A percentile compares a stretch with the other conserved stretches of the same genome.
Conservation (phyloP, 1,140 invertebrate genomes). For the Drosophila guanche region DNA sequence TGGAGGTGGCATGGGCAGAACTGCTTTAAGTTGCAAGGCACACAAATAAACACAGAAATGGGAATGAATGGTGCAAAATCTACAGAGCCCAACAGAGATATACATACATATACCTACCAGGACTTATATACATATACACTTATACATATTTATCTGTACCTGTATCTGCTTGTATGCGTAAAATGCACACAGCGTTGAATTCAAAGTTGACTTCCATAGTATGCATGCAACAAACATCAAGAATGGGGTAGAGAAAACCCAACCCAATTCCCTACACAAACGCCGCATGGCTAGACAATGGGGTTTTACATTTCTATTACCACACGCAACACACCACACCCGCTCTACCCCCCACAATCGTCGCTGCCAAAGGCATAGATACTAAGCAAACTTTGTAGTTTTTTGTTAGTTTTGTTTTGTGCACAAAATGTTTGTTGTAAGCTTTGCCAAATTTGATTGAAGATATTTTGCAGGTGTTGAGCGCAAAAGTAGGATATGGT, state of each 20-base stretch:
- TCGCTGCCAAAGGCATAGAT: slow-evolving; percentile 46
- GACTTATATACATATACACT: slow-evolving; percentile 11
- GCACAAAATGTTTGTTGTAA: slow-evolving; percentile 34
- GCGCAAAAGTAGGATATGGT: slow-evolving; percentile 6
- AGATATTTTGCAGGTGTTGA: slow-evolving; percentile 44
- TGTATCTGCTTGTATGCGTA: slow-evolving; percentile 23
- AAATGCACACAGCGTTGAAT: slow-evolving; percentile 69
- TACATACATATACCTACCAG: slow-evolving; percentile 1
- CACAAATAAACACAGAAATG: slow-evolving; percentile 6
- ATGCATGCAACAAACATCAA: slow-evolving; percentile 75
- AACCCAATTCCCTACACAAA: slow-evolving; percentile 28
- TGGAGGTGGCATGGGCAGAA: slow-evolving; percentile 29
- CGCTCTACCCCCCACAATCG: slow-evolving; percentile 4
- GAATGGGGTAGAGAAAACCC: slow-evolving; percentile 5
- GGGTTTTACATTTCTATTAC: slow-evolving; percentile 12
- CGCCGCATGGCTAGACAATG: slow-evolving; percentile 54
- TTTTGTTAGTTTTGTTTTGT: not conserved
- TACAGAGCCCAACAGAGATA: slow-evolving; percentile 17
- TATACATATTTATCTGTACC: too few relatives aligned
- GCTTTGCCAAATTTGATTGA: slow-evolving; percentile 57
- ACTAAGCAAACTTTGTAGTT: slow-evolving; percentile 77
- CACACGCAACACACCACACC: slow-evolving; percentile 1
- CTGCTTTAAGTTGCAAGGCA: slow-evolving; percentile 74
- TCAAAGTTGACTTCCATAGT: slow-evolving; percentile 80
- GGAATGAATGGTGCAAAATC: not conserved